Evolutionary conservation across 2,888 invertebrate species (phyloP).

Genomic region (Lepas anatifera): DNA sequence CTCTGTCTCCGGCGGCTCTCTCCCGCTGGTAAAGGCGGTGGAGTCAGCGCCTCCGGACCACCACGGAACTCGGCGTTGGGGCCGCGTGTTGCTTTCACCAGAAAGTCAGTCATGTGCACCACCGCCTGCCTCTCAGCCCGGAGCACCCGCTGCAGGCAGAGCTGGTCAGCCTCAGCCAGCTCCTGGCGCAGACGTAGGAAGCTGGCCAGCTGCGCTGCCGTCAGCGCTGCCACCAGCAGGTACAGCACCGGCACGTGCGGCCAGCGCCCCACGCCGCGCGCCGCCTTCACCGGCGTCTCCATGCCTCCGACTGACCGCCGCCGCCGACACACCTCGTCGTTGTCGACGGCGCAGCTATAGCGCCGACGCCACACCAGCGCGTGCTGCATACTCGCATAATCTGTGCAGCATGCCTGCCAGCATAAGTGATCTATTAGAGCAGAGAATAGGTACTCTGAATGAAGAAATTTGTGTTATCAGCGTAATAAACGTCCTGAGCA

Average conservation of each 20-base stretch:
- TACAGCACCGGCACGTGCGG: slow-evolving; percentile 8
- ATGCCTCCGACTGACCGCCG: neutral
- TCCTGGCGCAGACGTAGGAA: neutral
- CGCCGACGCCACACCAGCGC: too few species aligned
- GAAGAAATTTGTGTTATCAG: too few species aligned
- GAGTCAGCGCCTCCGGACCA: neutral
- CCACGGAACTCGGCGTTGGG: neutral
- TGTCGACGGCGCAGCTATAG: neutral
- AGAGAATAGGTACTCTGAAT: too few species aligned
- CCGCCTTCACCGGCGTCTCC: slow-evolving; percentile 17
- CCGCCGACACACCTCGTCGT: neutral
- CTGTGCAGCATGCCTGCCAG: too few species aligned
- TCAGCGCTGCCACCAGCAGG: neutral
- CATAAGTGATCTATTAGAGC: too few species aligned
- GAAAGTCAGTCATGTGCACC: neutral
- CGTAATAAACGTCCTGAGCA: too few species aligned
- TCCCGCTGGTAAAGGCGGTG: neutral
- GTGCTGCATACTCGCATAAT: too few species aligned
- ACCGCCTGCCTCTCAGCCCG: neutral
- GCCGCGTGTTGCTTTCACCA: neutral
- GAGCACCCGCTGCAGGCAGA: neutral
- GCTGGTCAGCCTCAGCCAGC: neutral
- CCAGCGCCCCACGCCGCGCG: slow-evolving; percentile 16
- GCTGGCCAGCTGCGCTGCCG: neutral
- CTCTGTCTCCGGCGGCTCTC: neutral